These are phyloP conservation scores for Rachycentron canadum DNA, from an alignment of 2,797 vertebrate genomes.

Conservation along the genomic window DNA sequence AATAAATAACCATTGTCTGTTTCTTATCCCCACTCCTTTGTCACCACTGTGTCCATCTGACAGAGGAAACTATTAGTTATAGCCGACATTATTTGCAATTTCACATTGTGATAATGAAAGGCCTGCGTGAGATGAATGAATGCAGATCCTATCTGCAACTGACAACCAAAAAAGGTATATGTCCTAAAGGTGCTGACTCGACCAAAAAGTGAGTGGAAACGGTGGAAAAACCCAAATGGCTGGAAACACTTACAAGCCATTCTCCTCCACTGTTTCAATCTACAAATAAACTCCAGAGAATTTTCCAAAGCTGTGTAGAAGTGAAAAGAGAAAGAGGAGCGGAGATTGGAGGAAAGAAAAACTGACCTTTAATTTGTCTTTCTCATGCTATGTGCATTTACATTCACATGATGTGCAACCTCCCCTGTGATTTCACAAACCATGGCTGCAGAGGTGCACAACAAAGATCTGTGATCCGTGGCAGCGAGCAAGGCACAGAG, in stretches of 20 bases:
- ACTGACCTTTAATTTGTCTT: constrained; percentile 68
- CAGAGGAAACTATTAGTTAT: constrained; percentile 1
- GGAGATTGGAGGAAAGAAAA: constrained; percentile 37
- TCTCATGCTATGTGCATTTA: constrained; percentile 71
- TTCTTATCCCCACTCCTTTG: constrained; percentile 10
- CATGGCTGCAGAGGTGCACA: background rate
- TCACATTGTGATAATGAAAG: constrained; percentile 12
- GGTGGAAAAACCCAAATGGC: constrained; percentile 76
- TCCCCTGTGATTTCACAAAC: background rate
- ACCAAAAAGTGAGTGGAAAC: constrained; percentile 69
- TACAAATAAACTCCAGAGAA: constrained; percentile 84
- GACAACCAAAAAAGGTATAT: constrained; percentile 52
- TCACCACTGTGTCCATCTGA: constrained; percentile 1
- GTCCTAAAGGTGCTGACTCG: constrained; percentile 68
- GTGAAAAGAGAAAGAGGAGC: constrained; percentile 42
- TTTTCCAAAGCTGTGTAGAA: constrained; percentile 81
- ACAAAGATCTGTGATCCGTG: background rate
- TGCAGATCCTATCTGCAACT: background rate
- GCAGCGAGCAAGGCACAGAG: background rate
- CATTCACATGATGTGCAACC: constrained; percentile 23
- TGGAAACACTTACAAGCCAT: constrained; percentile 82
- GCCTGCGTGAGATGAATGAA: constrained; percentile 8
- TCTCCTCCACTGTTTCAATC: constrained; percentile 78
- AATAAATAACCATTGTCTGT: constrained; percentile 48
- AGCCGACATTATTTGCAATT: constrained; percentile 17